A percentile compares a stretch with the other conserved stretches of the same genome.
phyloP scores from a whole-genome alignment of 2,888 invertebrate genomes.

The Athripsodes cinereus region DNA sequence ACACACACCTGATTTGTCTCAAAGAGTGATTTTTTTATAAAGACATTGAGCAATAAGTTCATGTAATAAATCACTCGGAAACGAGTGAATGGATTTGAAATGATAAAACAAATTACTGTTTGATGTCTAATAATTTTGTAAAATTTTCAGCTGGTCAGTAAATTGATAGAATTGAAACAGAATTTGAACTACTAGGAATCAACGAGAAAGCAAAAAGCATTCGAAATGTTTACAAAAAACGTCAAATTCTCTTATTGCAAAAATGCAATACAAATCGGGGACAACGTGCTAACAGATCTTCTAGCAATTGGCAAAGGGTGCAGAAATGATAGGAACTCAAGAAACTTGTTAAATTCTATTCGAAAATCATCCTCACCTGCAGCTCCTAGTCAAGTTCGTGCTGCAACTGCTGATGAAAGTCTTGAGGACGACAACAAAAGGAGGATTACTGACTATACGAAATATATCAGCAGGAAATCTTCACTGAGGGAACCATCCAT shows the following conservation, averaged over 20 bases:
- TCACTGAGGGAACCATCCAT: slow-evolving; percentile 39
- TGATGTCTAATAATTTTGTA: too few species aligned
- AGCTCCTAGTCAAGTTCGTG: slow-evolving; percentile 3
- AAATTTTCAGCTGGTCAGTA: too few species aligned
- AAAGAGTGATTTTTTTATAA: too few species aligned
- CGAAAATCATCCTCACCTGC: slow-evolving; percentile 2
- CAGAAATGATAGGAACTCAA: background rate
- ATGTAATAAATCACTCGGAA: too few species aligned
- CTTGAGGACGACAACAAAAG: slow-evolving; percentile 8
- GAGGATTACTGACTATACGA: slow-evolving; percentile 35
- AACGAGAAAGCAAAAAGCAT: too few species aligned
- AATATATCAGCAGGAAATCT: slow-evolving; percentile 39
- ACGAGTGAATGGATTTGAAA: too few species aligned
- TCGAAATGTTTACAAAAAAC: slow-evolving; percentile 5
- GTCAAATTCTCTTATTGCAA: background rate
- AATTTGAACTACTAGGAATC: too few species aligned
- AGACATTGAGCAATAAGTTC: too few species aligned
- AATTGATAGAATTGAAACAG: too few species aligned
- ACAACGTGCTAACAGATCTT: background rate
- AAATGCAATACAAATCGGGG: background rate
- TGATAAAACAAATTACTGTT: too few species aligned
- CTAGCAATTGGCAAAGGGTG: background rate
- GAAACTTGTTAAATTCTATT: background rate
- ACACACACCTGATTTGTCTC: too few species aligned
- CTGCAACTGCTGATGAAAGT: slow-evolving; percentile 7